Evolutionary conservation across 2,888 invertebrate genomes (phyloP), one percentile per base, ranked within the genome.

Genomic region (Beris chalybata): DNA sequence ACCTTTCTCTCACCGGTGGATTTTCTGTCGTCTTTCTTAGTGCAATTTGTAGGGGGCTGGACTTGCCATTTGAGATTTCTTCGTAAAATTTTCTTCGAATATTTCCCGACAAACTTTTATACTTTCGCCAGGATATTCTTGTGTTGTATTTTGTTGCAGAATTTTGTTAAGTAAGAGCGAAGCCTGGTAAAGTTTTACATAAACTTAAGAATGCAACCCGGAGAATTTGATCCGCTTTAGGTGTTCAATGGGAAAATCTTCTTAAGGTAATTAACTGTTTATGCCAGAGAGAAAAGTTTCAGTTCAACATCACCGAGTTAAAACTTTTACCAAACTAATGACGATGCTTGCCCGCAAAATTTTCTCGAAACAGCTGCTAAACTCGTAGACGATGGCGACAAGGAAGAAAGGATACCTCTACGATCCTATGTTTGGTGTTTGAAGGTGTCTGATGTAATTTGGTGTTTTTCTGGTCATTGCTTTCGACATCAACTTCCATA

Each of bases 401-500:
- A 22, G 52, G 50, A 61, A 50, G 29, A 38, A 12, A 32, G 15
- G 22, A 43, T 15, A 15, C 5, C 7, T 7, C 7, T 7, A 9
- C 38, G 38, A 38, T 9, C 13, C 15, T 52, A 22, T 32, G 5
- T 32, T 38, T 32, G 31, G 52, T 52, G 50, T 50, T 61, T 61
- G 50, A 52, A 61, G 61, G 43, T 50, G 50, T 61, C 22, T 22
- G 47, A 32, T 47, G 50, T 61, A 61, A 58, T 45, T 58, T 47
- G 30, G 38, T 52, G 52, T 61, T 61, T 58, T 61, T 61, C 50
- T 31, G 52, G 61, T 52, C 52, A 61, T 61, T 61, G 61, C 15
- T 38, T 43, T 32, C 15, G 15, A 9, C n/a, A 13, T 1, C 7
- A 59, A 50, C 48, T 59, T 59, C 15, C 9, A 5, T 38, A 38